Evolutionary conservation across 1,140 invertebrate genomes (phyloP).

Genomic region (Eumeta japonica): DNA sequence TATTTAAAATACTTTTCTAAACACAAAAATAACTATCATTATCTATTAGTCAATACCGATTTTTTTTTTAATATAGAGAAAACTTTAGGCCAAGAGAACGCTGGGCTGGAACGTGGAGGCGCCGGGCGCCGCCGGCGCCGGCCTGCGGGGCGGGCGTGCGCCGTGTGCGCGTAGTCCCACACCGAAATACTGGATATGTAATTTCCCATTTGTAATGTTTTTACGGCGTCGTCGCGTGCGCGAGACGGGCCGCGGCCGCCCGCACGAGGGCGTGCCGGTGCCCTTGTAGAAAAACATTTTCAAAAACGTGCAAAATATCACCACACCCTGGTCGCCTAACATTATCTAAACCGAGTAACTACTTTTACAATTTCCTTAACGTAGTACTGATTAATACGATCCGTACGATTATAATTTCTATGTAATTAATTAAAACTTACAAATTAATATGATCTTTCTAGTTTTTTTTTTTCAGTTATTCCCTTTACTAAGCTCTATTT

Average conservation of each 20-base stretch:
- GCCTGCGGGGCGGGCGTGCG: too few species aligned
- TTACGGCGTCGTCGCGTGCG: conserved; percentile 6
- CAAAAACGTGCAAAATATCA: conserved; percentile 58
- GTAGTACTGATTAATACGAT: conserved; percentile 41
- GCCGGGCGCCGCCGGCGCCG: too few species aligned
- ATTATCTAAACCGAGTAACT: conserved; percentile 51
- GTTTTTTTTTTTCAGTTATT: conserved; percentile 43
- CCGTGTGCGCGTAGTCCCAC: conserved; percentile 23
- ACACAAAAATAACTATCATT: conserved; percentile 55
- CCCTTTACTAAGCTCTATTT: conserved; percentile 56
- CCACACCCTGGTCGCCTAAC: conserved; percentile 57
- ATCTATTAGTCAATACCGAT: conserved; percentile 52
- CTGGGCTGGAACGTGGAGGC: too few species aligned
- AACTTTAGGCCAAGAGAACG: conserved; percentile 50
- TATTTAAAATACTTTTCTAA: conserved; percentile 59
- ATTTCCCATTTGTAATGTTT: conserved; percentile 41
- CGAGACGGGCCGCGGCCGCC: background rate
- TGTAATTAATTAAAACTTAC: conserved; percentile 48
- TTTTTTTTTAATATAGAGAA: conserved; percentile 36
- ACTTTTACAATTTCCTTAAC: conserved; percentile 38
- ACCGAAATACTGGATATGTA: conserved; percentile 46
- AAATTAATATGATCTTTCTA: conserved; percentile 30
- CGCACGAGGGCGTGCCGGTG: conserved; percentile 20
- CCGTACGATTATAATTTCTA: conserved; percentile 40
- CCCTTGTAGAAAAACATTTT: conserved; percentile 49